Evolutionary conservation across 2,113 vertebrate genomes (phyloP).

Genomic region (Chrysochloris asiatica): DNA sequence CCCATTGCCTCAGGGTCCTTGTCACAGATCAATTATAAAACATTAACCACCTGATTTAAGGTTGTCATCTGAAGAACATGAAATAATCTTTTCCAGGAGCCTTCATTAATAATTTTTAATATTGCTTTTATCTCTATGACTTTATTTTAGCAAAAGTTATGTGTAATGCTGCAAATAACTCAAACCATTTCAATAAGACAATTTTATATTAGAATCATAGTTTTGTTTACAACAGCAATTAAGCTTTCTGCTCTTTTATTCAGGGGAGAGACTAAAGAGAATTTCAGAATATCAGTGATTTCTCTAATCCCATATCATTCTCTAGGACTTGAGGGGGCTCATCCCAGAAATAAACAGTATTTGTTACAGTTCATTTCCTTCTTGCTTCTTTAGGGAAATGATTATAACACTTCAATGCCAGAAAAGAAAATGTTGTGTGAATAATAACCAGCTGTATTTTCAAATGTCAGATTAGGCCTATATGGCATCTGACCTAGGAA

Average conservation of each 20-base stretch:
- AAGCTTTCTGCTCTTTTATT: not conserved
- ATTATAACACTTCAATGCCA: slow-evolving; percentile 12
- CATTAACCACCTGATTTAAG: slow-evolving; percentile 34
- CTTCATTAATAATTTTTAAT: slow-evolving; percentile 43
- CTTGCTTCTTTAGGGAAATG: slow-evolving; percentile 56
- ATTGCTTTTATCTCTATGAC: not conserved
- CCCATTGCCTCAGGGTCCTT: slow-evolving; percentile 44
- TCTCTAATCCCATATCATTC: slow-evolving; percentile 32
- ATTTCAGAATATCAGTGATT: slow-evolving; percentile 6
- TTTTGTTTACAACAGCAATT: slow-evolving; percentile 8
- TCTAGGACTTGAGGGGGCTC: slow-evolving; percentile 30
- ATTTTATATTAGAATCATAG: slow-evolving; percentile 48
- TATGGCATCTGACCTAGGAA: slow-evolving; percentile 12
- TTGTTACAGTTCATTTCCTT: slow-evolving; percentile 65
- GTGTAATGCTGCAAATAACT: slow-evolving; percentile 43
- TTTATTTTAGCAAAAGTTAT: slow-evolving; percentile 48
- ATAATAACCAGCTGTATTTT: not conserved
- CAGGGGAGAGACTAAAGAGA: not conserved
- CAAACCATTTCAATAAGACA: not conserved
- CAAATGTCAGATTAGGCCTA: slow-evolving; percentile 25
- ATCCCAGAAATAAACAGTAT: slow-evolving; percentile 63
- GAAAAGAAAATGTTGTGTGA: not conserved
- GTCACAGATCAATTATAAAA: slow-evolving; percentile 61
- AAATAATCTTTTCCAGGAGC: slow-evolving; percentile 9
- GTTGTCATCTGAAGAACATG: not conserved